A percentile compares a stretch with the other conserved stretches of the same genome.
phyloP scores from a whole-genome alignment of 2,113 vertebrate genomes.

The Toxotes jaculatrix region DNA sequence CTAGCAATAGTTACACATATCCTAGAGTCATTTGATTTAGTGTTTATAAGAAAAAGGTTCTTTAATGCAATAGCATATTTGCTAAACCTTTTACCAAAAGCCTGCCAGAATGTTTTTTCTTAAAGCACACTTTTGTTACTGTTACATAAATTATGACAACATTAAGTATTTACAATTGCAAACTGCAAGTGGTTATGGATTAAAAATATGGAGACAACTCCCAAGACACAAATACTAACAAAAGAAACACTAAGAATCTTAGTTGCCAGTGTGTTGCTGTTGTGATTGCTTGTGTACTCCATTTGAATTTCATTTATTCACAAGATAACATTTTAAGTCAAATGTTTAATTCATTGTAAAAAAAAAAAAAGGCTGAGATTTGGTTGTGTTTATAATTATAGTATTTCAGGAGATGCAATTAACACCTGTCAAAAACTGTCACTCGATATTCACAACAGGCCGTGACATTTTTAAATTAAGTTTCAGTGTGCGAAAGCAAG shows the following conservation, averaged over 20 bases:
- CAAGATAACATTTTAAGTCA: background rate
- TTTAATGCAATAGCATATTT: constrained; percentile 1
- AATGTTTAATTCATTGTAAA: background rate
- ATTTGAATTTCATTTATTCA: constrained; percentile 1
- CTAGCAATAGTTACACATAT: no score
- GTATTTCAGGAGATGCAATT: background rate
- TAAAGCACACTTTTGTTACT: background rate
- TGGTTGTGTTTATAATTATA: background rate
- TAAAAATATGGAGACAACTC: constrained; percentile 16
- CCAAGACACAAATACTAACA: constrained; percentile 14
- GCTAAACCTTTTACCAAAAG: background rate
- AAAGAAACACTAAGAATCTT: background rate
- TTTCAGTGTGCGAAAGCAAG: background rate
- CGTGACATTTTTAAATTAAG: constrained; percentile 21
- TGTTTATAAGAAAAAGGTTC: background rate
- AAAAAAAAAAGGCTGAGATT: no score
- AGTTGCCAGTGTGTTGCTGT: background rate
- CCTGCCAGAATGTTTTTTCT: background rate
- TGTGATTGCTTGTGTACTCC: background rate
- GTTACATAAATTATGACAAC: constrained; percentile 36
- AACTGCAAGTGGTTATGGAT: constrained; percentile 15
- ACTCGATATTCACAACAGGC: background rate
- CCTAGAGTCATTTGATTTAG: no score
- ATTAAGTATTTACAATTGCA: constrained; percentile 37
- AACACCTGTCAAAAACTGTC: background rate